Conservation (phyloP, 2,888 invertebrate species). For the Drosophila leonis region DNA sequence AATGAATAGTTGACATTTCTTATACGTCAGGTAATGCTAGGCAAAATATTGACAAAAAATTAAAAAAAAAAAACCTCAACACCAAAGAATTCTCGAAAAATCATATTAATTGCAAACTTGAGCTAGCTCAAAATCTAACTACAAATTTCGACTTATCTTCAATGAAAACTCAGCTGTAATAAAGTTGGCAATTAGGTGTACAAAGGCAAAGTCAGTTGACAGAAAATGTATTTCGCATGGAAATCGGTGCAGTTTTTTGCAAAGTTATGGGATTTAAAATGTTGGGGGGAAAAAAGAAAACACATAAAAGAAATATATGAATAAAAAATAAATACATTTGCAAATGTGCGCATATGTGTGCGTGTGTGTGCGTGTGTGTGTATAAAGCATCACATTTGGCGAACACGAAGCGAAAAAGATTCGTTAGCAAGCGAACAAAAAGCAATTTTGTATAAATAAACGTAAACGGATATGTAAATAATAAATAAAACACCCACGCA, state of each 20-base stretch:
- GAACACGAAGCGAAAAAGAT: conserved; percentile 43
- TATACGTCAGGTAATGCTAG: neutral
- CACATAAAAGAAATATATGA: conserved; percentile 12
- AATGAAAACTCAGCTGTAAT: neutral
- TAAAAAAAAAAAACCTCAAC: neutral
- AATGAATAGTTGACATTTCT: neutral
- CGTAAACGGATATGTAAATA: conserved; percentile 70
- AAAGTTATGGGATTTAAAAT: conserved; percentile 19
- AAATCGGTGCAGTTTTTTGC: conserved; percentile 18
- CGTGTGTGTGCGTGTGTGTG: conserved; percentile 1
- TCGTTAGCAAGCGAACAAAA: conserved; percentile 58
- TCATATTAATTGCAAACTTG: neutral
- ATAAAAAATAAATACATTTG: conserved; percentile 3
- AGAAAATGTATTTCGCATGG: conserved; percentile 13
- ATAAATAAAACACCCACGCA: conserved; percentile 59
- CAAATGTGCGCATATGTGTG: conserved; percentile 1
- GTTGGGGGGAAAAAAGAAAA: neutral
- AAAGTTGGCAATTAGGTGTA: conserved; percentile 9
- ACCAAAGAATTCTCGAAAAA: neutral
- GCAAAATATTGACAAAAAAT: no score
- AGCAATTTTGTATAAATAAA: conserved; percentile 67
- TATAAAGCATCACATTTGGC: conserved; percentile 44
- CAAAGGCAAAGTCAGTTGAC: neutral
- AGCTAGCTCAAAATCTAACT: neutral
- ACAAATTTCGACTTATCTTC: no score